phyloP scores from a whole-genome alignment of 2,113 vertebrate species.

The Emydocephalus ijimae region DNA sequence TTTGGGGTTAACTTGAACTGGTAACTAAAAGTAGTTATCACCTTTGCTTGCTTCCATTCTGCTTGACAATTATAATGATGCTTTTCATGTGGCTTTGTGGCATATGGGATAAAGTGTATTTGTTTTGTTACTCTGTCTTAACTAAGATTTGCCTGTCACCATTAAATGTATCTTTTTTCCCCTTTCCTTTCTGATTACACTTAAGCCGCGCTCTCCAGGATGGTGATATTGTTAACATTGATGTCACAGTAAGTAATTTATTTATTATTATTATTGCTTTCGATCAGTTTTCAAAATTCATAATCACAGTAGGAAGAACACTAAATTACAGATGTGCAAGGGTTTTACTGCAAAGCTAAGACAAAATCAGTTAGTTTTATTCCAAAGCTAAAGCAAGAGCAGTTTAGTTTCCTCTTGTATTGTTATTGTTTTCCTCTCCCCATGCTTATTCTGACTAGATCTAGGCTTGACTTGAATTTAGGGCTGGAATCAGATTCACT shows the following conservation, averaged over 20 bases:
- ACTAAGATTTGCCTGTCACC: constrained; percentile 74
- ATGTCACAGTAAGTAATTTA: constrained; percentile 83
- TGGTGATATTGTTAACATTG: constrained; percentile 88
- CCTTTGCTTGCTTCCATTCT: constrained; percentile 64
- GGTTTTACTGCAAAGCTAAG: constrained; percentile 85
- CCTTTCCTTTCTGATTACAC: constrained; percentile 59
- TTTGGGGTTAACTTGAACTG: constrained; percentile 50
- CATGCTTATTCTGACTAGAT: constrained; percentile 83
- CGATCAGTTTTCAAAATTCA: constrained; percentile 80
- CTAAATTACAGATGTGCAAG: constrained; percentile 79
- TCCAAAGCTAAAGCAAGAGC: constrained; percentile 76
- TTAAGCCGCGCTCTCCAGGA: constrained; percentile 81
- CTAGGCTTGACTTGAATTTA: constrained; percentile 85
- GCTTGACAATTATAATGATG: constrained; percentile 61
- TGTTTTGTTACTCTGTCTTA: constrained; percentile 75
- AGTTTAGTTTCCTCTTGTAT: constrained; percentile 86
- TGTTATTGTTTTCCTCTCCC: constrained; percentile 71
- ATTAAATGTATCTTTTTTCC: constrained; percentile 63
- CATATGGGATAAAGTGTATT: constrained; percentile 73
- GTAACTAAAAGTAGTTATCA: constrained; percentile 67
- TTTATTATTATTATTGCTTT: constrained; percentile 62
- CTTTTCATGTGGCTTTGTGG: constrained; percentile 56
- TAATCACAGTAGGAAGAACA: constrained; percentile 83
- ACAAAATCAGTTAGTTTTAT: constrained; percentile 83
- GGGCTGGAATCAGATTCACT: constrained; percentile 91